Conservation (phyloP, 1,140 invertebrate genomes). For the Glossosoma conforme region DNA sequence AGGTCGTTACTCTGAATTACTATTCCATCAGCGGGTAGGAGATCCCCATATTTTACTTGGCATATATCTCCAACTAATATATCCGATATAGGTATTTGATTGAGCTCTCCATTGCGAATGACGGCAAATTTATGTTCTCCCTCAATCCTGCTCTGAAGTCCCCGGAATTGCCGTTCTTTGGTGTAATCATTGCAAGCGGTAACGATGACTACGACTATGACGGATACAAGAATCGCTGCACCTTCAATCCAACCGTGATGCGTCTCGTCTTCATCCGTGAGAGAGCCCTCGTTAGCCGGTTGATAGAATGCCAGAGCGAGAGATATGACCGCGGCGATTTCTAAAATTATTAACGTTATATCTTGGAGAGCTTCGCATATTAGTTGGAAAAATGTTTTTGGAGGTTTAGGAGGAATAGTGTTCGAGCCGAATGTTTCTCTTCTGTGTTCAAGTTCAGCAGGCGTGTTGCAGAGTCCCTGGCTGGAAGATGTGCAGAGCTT, state of each 20-base stretch:
- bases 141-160: constrained; percentile 64
- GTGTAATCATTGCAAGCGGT: constrained; percentile 65
- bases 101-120: constrained; percentile 55
- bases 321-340: constrained; percentile 50
- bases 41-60: constrained; percentile 59
- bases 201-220: constrained; percentile 61
- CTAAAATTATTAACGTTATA: constrained; percentile 62
- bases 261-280: constrained; percentile 36
- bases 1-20: constrained; percentile 68
- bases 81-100: constrained; percentile 60
- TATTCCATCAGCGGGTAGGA: constrained; percentile 67
- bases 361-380: constrained; percentile 70
- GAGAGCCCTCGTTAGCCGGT: constrained; percentile 5
- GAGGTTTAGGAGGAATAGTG: constrained; percentile 56
- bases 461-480: constrained; percentile 56
- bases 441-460: constrained; percentile 52
- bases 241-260: constrained; percentile 58
- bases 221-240: constrained; percentile 59
- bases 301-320: constrained; percentile 45
- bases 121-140: constrained; percentile 65
- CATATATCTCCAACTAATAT: constrained; percentile 66
- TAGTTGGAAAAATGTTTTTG: constrained; percentile 53
- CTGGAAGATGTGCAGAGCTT: constrained; percentile 80
- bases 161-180: constrained; percentile 63
- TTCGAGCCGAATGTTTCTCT: constrained; percentile 58